These are phyloP conservation scores for Thalassarche chlororhynchos DNA, from an alignment of 2,113 vertebrate genomes.

Conservation along the genomic window DNA sequence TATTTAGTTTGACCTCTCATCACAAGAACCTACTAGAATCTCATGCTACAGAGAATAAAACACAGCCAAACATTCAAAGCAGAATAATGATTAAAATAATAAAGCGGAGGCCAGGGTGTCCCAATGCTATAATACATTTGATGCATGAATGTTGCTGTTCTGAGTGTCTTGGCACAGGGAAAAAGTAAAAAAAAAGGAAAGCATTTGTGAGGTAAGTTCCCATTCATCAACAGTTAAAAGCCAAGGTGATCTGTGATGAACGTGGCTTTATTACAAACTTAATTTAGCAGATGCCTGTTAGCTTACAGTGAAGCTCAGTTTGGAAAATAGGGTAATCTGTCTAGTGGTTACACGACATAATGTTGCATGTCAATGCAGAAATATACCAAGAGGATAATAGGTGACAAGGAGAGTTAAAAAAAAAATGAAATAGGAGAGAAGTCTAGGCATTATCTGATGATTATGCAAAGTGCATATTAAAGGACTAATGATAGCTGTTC, in stretches of 20 bases:
- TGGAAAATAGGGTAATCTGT: background rate
- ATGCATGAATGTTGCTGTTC: background rate
- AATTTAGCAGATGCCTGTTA: background rate
- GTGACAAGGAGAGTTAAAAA: background rate
- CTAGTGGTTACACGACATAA: background rate
- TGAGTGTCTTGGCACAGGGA: background rate
- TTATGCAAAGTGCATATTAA: background rate
- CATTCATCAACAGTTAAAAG: background rate
- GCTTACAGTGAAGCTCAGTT: background rate
- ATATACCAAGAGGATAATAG: background rate
- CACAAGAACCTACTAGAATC: background rate
- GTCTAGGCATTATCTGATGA: background rate
- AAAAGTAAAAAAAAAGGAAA: background rate
- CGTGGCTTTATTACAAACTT: background rate
- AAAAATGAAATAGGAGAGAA: background rate
- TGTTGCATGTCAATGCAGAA: background rate
- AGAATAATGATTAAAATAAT: background rate
- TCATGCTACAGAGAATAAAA: background rate
- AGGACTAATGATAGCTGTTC: background rate
- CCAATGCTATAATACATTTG: background rate
- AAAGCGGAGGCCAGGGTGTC: background rate
- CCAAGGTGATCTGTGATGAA: background rate
- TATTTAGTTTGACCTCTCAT: slow-evolving; percentile 27
- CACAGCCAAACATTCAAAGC: background rate
- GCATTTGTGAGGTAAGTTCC: background rate